Conservation (phyloP, 2,888 invertebrate species). For the Mesodorylaimus sp. region DNA sequence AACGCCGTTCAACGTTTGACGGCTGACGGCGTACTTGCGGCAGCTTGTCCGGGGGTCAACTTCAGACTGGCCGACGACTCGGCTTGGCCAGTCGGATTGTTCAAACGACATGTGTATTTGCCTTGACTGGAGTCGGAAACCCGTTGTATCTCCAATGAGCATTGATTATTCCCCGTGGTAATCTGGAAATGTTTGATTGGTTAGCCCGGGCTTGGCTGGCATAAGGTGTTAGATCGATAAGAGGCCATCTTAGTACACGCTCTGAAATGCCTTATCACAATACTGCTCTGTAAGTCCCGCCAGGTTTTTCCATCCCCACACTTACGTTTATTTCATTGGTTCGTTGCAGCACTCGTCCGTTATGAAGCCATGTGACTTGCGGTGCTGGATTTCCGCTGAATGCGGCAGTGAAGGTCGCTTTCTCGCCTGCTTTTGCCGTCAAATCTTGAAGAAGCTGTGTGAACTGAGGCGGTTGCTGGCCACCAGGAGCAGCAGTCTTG, state of each 20-base stretch:
- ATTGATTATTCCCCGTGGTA: background rate
- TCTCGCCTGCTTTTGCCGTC: constrained; percentile 15
- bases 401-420: constrained; percentile 22
- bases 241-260: no score
- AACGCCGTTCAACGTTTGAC: no score
- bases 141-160: background rate
- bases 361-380: constrained; percentile 23
- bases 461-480: constrained; percentile 1
- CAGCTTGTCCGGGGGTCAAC: no score
- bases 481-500: background rate
- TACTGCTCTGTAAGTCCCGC: no score
- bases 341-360: constrained; percentile 18
- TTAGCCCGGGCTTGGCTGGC: background rate
- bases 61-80: constrained; percentile 24
- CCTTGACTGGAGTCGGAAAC: constrained; percentile 8
- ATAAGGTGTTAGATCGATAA: background rate
- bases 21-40: no score
- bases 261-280: no score
- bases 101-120: constrained; percentile 20
- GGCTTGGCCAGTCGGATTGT: constrained; percentile 24
- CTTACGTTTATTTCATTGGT: constrained; percentile 11
- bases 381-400: constrained; percentile 25
- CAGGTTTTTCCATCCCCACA: no score
- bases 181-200: background rate
- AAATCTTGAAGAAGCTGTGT: constrained; percentile 5